phyloP scores from a whole-genome alignment of 2,797 vertebrate genomes.

The Sebastes minor region DNA sequence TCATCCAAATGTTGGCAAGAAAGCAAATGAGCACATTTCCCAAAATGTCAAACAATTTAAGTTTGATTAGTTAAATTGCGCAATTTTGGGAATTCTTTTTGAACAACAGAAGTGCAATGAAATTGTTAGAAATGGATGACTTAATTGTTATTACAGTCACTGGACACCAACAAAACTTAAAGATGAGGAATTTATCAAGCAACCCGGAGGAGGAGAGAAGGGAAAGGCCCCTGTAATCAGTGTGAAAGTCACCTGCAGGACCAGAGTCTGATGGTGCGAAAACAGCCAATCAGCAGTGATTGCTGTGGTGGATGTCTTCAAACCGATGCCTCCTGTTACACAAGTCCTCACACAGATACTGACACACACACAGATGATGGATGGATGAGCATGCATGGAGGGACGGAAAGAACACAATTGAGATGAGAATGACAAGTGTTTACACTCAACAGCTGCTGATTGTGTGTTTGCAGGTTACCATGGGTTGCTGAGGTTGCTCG shows the following conservation, averaged over 20 bases:
- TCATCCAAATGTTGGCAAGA: too few species aligned
- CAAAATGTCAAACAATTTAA: not conserved
- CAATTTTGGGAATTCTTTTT: not conserved
- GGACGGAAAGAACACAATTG: not conserved
- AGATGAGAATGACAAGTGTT: conserved; percentile 9
- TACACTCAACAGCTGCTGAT: conserved; percentile 13
- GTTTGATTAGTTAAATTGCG: not conserved
- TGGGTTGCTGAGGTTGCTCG: conserved; percentile 29
- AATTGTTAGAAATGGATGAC: not conserved
- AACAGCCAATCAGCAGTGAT: conserved; percentile 16
- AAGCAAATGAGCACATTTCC: not conserved
- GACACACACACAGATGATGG: conserved; percentile 1
- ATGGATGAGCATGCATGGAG: not conserved
- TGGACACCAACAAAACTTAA: not conserved
- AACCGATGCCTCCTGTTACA: conserved; percentile 21
- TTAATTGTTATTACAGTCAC: not conserved
- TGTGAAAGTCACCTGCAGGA: conserved; percentile 38
- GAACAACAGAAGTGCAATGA: not conserved
- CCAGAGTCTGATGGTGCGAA: conserved; percentile 24
- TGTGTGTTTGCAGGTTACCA: conserved; percentile 42
- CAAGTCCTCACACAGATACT: conserved; percentile 40
- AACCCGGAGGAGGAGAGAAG: not conserved
- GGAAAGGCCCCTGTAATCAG: not conserved
- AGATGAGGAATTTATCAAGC: not conserved
- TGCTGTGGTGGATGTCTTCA: conserved; percentile 33